A percentile compares a stretch with the other conserved stretches of the same genome.
Evolutionary conservation across 2,888 invertebrate genomes (phyloP).

Genomic region (Corythucha ciliata): DNA sequence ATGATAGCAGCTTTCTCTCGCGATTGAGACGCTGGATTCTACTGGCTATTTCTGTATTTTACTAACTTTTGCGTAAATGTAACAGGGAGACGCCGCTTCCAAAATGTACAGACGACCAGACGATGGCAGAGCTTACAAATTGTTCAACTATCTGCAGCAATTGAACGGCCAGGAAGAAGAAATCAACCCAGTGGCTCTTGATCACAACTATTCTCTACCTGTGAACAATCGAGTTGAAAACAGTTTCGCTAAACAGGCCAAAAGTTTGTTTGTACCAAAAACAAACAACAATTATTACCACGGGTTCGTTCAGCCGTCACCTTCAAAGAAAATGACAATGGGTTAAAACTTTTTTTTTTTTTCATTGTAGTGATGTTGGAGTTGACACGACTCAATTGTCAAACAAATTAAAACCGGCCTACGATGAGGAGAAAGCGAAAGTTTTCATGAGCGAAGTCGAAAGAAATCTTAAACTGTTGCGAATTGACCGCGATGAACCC

Average conservation of each 20-base stretch:
- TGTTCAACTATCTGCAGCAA: too few relatives aligned
- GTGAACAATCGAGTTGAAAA: constrained; percentile 58
- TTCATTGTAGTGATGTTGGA: neutral
- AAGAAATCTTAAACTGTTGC: constrained; percentile 52
- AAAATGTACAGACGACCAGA: too few relatives aligned
- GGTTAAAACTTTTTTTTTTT: neutral
- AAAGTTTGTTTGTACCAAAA: constrained; percentile 46
- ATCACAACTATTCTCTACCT: constrained; percentile 65
- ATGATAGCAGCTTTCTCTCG: too few relatives aligned
- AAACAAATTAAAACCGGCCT: constrained; percentile 44
- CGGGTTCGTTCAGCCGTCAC: constrained; percentile 29
- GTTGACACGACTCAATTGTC: neutral
- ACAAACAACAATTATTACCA: constrained; percentile 35
- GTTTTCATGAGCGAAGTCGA: constrained; percentile 64
- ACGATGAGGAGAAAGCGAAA: constrained; percentile 51
- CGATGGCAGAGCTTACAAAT: too few relatives aligned
- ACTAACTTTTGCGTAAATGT: too few relatives aligned
- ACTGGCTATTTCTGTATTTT: too few relatives aligned
- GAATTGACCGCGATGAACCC: constrained; percentile 46
- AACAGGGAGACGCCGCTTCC: too few relatives aligned
- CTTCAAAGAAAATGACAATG: neutral
- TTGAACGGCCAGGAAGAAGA: constrained; percentile 39
- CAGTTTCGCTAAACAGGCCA: constrained; percentile 50
- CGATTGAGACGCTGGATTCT: too few relatives aligned
- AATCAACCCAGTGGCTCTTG: constrained; percentile 47